Conservation (phyloP, 1,140 invertebrate species). For the Calosoma granatense region DNA sequence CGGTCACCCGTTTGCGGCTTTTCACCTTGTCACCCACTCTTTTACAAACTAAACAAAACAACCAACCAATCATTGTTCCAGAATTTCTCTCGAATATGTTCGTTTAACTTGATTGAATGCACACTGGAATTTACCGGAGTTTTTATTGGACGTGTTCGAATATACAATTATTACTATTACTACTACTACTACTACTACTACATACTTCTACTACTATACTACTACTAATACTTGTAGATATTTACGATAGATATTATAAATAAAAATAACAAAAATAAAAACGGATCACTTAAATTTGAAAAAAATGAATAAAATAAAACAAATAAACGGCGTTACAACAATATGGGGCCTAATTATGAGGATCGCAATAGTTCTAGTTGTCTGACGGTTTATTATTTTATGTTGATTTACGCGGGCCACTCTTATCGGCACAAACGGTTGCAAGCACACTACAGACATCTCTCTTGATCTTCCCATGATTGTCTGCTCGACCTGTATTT, state of each 20-base stretch:
- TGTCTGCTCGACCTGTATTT: conserved; percentile 25
- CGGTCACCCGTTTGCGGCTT: conserved; percentile 2
- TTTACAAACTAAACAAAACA: no score
- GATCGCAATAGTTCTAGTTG: conserved; percentile 22
- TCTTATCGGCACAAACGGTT: conserved; percentile 18
- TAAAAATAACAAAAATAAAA: not conserved
- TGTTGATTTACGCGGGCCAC: not conserved
- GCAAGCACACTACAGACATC: conserved; percentile 20
- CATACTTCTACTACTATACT: not conserved
- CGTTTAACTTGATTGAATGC: not conserved
- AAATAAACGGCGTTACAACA: not conserved
- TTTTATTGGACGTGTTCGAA: not conserved
- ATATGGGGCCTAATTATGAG: conserved; percentile 21
- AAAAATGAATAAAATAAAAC: not conserved
- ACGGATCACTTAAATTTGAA: not conserved
- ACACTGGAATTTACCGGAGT: conserved; percentile 4
- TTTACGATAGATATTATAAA: conserved; percentile 3
- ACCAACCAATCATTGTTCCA: conserved; percentile 2
- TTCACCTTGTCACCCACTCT: not conserved
- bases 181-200: not conserved
- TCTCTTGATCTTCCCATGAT: conserved; percentile 30
- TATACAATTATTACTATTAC: not conserved
- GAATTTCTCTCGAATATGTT: not conserved
- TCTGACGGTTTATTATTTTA: not conserved
- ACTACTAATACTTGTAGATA: not conserved